Base-by-base conservation (phyloP, 2,888 invertebrate species). In the Parasteatoda lunata region DNA sequence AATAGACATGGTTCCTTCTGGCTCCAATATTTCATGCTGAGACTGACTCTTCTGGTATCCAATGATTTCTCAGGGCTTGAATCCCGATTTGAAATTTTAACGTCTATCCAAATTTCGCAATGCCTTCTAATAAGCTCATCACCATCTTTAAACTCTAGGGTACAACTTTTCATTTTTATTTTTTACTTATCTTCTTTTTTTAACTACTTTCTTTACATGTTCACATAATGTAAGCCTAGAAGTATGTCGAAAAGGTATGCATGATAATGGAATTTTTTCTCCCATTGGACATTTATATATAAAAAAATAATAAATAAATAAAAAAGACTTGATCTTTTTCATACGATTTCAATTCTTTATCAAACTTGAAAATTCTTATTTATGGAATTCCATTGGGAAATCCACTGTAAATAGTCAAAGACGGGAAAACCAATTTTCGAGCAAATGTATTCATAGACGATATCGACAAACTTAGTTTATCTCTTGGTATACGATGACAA, bases 11-110 rank as follows among this genome's bases (percentile, higher is more conserved):
- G 30, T 30, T n/a, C 30, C 2, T 59, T 47, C 47, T 48, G 59
- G 85, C 80, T 77, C 76, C 80, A 86, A 86, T 81, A 80, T 80
- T 80, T 86, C 85, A 86, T 80, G 76, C 68, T 71, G 66, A 86
- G 85, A 86, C 77, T 80, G 85, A 86, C 80, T 86, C 80, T 80
- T 77, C 73, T 66, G 70, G 73, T 78, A 84, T 73, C 73, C 72
- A 69, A 84, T 66, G 80, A 80, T 86, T 80, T 77, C 80, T 86
- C 85, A 85, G 76, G 65, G 48, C 75, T 59, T 59, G 9, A 30
- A 30, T 30, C 30, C 30, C 30, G 30, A 30, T 30, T 30, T 2
- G 2, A 30, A 30, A 30, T 30, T 30, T 30, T 30, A 30, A 30
- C 30, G 2, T 30, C 30, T 30, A 30, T 30, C 30, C 30, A 30